Conservation (phyloP, 2,888 invertebrate genomes). For the Drosophila anceps region DNA sequence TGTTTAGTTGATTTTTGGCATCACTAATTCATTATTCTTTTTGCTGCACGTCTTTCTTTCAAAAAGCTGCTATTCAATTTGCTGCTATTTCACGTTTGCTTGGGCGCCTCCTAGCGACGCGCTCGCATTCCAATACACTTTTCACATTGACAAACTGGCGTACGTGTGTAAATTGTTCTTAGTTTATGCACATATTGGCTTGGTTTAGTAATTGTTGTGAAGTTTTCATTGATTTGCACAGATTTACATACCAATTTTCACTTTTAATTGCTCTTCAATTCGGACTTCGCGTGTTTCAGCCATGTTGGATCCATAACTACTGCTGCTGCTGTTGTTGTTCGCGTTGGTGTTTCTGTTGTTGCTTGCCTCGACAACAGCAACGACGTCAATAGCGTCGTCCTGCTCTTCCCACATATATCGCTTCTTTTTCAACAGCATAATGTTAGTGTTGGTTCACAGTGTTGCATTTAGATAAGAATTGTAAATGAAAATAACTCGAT, state of each 20-base stretch:
- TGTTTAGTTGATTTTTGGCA: slow-evolving; percentile 10
- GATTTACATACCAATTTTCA: slow-evolving; percentile 94
- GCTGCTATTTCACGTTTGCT: slow-evolving; percentile 34
- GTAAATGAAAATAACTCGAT: slow-evolving; percentile 45
- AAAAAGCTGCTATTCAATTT: slow-evolving; percentile 24
- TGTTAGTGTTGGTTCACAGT: slow-evolving; percentile 60
- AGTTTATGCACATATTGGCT: slow-evolving; percentile 12
- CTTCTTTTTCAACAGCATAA: slow-evolving; percentile 83
- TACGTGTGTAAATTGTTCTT: slow-evolving; percentile 33
- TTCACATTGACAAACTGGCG: slow-evolving; percentile 48
- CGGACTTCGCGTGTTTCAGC: slow-evolving; percentile 95
- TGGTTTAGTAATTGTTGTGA: slow-evolving; percentile 29
- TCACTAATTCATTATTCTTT: slow-evolving; percentile 18
- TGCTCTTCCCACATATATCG: slow-evolving; percentile 82
- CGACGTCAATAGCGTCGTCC: slow-evolving; percentile 72
- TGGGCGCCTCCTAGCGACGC: slow-evolving; percentile 60
- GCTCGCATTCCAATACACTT: slow-evolving; percentile 77
- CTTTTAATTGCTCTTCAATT: slow-evolving; percentile 96
- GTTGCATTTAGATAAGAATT: slow-evolving; percentile 70
- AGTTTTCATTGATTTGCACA: slow-evolving; percentile 62
- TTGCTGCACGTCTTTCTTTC: slow-evolving; percentile 3
- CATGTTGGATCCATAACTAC: slow-evolving; percentile 94
- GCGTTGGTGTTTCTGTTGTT: slow-evolving; percentile 74
- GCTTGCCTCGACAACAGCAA: slow-evolving; percentile 67
- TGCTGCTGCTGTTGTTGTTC: slow-evolving; percentile 69